These are phyloP conservation scores for Erpornis zantholeuca DNA, from an alignment of 2,113 vertebrate genomes.

Conservation along the genomic window DNA sequence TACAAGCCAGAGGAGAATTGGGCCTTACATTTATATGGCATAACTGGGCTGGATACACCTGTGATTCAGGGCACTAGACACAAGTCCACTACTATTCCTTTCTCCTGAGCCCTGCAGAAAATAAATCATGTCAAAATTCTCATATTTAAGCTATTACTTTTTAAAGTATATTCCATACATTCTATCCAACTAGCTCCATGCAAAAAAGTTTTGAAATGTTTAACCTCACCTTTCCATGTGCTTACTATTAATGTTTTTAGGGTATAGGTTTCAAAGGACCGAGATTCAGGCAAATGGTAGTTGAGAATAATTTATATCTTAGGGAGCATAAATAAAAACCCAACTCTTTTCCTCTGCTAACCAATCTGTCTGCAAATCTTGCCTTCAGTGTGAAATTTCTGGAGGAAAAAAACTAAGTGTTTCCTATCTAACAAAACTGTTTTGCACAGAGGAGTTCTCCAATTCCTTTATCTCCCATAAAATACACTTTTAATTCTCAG, in stretches of 20 bases:
- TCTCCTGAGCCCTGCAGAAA: neutral
- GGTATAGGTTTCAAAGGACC: neutral
- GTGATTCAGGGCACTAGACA: neutral
- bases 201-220: neutral
- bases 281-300: neutral
- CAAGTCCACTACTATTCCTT: neutral
- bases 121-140: neutral
- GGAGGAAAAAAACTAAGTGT: fast-evolving
- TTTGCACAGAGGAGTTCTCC: neutral
- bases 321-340: neutral
- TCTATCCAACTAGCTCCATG: neutral
- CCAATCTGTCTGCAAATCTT: neutral
- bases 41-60: neutral
- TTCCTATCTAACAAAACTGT: neutral
- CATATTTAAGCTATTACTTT: neutral
- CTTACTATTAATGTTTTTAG: neutral
- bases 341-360: neutral
- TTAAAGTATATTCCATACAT: neutral
- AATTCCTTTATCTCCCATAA: neutral
- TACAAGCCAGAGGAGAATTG: neutral
- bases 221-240: neutral
- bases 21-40: neutral
- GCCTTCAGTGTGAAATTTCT: neutral
- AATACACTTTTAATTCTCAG: neutral
- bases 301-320: neutral